phyloP scores from a whole-genome alignment of 1,140 invertebrate genomes.

The Cepaea nemoralis region DNA sequence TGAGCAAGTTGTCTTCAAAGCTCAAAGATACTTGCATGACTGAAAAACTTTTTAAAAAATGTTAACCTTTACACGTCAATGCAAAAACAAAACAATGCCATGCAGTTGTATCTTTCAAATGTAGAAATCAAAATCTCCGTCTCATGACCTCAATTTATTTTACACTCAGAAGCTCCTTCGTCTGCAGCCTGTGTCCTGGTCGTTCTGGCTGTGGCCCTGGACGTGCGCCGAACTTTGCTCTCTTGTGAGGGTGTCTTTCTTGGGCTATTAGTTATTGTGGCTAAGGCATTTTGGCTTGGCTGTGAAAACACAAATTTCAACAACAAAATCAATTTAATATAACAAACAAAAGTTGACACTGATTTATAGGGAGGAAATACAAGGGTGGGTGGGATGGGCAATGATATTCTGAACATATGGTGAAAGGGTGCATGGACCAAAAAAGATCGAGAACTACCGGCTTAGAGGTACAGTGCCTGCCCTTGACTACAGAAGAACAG shows the following conservation, averaged over 20 bases:
- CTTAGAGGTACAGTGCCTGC: not conserved
- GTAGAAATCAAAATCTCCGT: no score
- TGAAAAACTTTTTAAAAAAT: no score
- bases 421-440: not conserved
- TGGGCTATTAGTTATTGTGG: constrained; percentile 26
- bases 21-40: no score
- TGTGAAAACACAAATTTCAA: not conserved
- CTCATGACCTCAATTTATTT: not conserved
- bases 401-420: not conserved
- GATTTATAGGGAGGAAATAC: not conserved
- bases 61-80: no score
- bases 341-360: not conserved
- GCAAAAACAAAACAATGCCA: no score
- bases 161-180: not conserved
- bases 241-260: not conserved
- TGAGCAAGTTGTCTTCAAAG: no score
- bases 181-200: not conserved
- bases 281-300: not conserved
- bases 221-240: not conserved
- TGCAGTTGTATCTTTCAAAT: no score
- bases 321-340: not conserved
- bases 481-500: not conserved
- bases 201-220: not conserved
- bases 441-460: not conserved
- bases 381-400: no score